Evolutionary conservation across 2,797 vertebrate genomes (phyloP).

Genomic region (Molossus alvarezi): DNA sequence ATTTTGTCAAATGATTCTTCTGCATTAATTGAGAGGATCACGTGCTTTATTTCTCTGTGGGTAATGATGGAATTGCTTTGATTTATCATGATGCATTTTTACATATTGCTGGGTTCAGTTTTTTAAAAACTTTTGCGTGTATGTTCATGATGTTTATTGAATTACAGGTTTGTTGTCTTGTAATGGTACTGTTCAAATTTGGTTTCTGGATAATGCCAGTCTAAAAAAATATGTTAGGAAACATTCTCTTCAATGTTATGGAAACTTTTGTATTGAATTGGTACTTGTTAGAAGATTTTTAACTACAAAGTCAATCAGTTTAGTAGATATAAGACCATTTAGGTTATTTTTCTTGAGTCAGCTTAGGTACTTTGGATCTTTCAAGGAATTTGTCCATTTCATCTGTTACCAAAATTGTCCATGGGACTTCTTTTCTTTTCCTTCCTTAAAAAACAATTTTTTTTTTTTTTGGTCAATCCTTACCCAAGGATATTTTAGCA

Average conservation of each 20-base stretch:
- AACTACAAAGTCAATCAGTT: neutral
- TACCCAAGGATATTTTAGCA: too few species aligned
- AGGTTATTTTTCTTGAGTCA: conserved; percentile 29
- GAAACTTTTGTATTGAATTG: conserved; percentile 1
- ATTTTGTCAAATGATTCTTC: conserved; percentile 41
- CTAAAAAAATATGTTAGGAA: neutral
- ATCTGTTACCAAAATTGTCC: neutral
- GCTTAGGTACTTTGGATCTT: neutral
- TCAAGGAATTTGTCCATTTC: neutral
- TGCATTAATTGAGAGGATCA: neutral
- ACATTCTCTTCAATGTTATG: neutral
- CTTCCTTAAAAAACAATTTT: too few species aligned
- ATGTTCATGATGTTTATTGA: neutral
- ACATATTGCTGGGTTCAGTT: neutral
- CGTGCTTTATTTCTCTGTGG: neutral
- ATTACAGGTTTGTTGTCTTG: neutral
- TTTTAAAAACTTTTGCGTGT: neutral
- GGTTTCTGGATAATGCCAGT: neutral
- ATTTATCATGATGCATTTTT: conserved; percentile 1
- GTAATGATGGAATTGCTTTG: neutral
- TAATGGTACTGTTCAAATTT: neutral
- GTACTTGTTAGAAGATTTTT: neutral
- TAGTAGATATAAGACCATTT: neutral
- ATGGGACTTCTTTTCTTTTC: neutral
- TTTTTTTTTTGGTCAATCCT: too few species aligned